These are phyloP conservation scores for Linepithema humile DNA, from an alignment of 1,140 invertebrate genomes.

Conservation along the genomic window DNA sequence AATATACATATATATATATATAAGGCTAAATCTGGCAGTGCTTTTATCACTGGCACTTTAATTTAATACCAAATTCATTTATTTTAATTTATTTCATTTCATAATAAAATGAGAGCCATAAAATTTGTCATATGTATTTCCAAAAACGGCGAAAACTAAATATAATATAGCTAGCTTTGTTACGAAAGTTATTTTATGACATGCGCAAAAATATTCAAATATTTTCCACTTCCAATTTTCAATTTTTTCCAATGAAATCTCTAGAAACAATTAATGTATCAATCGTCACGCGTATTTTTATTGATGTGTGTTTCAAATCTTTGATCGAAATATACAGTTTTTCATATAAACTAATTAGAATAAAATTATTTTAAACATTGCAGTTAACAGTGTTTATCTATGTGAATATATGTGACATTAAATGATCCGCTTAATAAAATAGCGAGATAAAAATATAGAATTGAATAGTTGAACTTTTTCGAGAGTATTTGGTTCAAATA, in stretches of 20 bases:
- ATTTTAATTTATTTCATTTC: constrained; percentile 27
- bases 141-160: background rate
- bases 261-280: background rate
- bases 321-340: background rate
- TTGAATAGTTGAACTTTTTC: constrained; percentile 24
- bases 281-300: background rate
- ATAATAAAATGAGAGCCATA: background rate
- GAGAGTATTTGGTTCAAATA: constrained; percentile 27
- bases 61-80: constrained; percentile 16
- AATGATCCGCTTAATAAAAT: background rate
- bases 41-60: background rate
- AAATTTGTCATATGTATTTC: background rate
- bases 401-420: constrained; percentile 24
- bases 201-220: background rate
- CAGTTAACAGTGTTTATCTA: background rate
- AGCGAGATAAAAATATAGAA: constrained; percentile 18
- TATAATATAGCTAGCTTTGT: background rate
- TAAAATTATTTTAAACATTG: background rate
- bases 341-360: background rate
- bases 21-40: background rate
- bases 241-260: too few relatives aligned
- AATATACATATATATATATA: background rate
- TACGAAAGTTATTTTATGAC: constrained; percentile 1
- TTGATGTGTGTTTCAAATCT: background rate
- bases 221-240: too few relatives aligned